Percentiles rank a stretch among this genome's conserved stretches.
Conservation (phyloP, 2,797 vertebrate genomes). For the Adelosebastes latens region DNA sequence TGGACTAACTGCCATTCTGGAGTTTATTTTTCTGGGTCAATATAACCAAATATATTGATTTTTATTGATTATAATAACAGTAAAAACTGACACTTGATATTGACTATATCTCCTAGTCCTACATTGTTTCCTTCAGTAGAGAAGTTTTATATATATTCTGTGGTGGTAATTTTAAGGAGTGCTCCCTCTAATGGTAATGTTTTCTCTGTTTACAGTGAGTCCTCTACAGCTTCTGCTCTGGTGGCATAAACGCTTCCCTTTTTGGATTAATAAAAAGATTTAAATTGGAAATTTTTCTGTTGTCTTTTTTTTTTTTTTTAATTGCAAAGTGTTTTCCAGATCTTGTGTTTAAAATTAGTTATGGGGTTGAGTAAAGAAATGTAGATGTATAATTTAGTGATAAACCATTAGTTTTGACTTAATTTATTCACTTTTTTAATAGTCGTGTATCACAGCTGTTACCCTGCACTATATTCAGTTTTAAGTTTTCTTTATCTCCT, state of each 20-base stretch:
- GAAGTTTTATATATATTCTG: too few relatives aligned
- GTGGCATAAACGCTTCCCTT: constrained; percentile 89
- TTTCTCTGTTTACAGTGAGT: constrained; percentile 88
- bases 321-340: neutral
- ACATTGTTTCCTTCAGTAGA: neutral
- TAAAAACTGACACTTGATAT: neutral
- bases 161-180: neutral
- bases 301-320: constrained; percentile 38
- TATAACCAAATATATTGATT: neutral
- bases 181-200: neutral
- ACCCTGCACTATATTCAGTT: too few relatives aligned
- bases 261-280: constrained; percentile 88
- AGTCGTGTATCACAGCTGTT: too few relatives aligned
- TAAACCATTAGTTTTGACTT: neutral
- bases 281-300: constrained; percentile 61
- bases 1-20: neutral
- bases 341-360: neutral
- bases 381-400: neutral
- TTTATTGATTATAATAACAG: neutral
- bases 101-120: neutral
- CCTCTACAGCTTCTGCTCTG: constrained; percentile 98
- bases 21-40: neutral
- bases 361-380: too few relatives aligned
- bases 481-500: too few relatives aligned
- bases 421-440: too few relatives aligned